phyloP scores from a whole-genome alignment of 2,113 vertebrate genomes.

The Misgurnus anguillicaudatus region DNA sequence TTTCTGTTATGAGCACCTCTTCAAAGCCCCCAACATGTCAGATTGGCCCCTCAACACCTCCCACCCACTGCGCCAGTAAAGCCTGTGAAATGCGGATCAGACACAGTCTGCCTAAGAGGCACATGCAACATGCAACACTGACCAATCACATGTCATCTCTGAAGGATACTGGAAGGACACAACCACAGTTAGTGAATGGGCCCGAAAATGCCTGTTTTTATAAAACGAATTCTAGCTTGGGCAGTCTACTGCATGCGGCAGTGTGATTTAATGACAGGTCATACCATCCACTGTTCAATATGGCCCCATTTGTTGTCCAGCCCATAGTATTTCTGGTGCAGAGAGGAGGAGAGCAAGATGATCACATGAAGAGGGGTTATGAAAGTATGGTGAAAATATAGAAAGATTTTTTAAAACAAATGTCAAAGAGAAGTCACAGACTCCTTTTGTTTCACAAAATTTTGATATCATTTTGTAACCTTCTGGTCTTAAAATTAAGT shows the following conservation, averaged over 20 bases:
- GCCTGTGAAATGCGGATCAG: constrained; percentile 35
- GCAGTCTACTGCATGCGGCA: constrained; percentile 38
- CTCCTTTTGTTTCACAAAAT: neutral
- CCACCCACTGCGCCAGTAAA: constrained; percentile 8
- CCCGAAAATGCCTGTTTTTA: neutral
- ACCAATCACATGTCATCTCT: constrained; percentile 22
- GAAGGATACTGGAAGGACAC: neutral
- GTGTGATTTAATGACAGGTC: constrained; percentile 41
- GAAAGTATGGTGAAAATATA: neutral
- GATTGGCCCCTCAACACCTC: constrained; percentile 14
- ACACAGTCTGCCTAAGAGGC: constrained; percentile 9
- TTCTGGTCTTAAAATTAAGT: neutral
- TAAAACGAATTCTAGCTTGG: neutral
- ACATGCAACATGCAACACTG: constrained; percentile 25
- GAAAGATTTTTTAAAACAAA: constrained; percentile 7
- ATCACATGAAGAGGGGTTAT: constrained; percentile 21
- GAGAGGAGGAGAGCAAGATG: constrained; percentile 28
- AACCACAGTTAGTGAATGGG: neutral
- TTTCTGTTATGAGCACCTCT: constrained; percentile 30
- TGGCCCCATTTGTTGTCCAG: constrained; percentile 94
- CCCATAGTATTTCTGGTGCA: constrained; percentile 88
- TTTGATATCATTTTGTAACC: neutral
- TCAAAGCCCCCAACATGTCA: constrained; percentile 31
- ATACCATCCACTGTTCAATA: constrained; percentile 99
- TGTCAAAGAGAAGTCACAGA: neutral